Evolutionary conservation across 2,797 vertebrate genomes (phyloP).

Genomic region (Taeniopygia guttata): DNA sequence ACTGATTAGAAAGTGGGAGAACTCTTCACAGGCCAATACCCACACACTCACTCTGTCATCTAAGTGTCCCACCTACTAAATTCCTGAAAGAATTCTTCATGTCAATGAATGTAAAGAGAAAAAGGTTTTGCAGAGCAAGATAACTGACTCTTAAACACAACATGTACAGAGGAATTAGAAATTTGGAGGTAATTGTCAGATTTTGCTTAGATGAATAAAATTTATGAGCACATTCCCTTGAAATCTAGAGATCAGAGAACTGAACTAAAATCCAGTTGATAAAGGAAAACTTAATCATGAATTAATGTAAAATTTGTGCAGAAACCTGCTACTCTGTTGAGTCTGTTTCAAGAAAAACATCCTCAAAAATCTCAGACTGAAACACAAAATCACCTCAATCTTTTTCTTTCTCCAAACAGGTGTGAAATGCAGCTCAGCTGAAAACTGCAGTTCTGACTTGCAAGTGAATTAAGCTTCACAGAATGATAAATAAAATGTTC

Average conservation of each 20-base stretch:
- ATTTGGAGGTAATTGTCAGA: background rate
- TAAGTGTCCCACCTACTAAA: background rate
- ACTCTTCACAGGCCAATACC: background rate
- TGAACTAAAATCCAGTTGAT: background rate
- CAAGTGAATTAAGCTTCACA: background rate
- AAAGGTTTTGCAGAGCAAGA: background rate
- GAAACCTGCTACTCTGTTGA: background rate
- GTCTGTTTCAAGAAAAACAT: background rate
- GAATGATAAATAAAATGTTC: conserved; percentile 19
- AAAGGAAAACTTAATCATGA: background rate
- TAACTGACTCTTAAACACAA: background rate
- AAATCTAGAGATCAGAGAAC: background rate
- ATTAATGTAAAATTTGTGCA: background rate
- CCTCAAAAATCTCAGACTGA: background rate
- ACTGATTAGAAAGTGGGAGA: background rate
- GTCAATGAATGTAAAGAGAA: background rate
- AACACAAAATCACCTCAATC: background rate
- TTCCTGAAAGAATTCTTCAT: background rate
- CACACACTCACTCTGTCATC: background rate
- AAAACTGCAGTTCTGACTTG: background rate
- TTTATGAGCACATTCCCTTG: background rate
- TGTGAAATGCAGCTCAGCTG: background rate
- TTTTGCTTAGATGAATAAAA: background rate
- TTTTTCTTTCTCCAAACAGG: background rate
- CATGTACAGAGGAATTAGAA: background rate